phyloP scores from a whole-genome alignment of 2,888 invertebrate species.

The Theretra japonica region DNA sequence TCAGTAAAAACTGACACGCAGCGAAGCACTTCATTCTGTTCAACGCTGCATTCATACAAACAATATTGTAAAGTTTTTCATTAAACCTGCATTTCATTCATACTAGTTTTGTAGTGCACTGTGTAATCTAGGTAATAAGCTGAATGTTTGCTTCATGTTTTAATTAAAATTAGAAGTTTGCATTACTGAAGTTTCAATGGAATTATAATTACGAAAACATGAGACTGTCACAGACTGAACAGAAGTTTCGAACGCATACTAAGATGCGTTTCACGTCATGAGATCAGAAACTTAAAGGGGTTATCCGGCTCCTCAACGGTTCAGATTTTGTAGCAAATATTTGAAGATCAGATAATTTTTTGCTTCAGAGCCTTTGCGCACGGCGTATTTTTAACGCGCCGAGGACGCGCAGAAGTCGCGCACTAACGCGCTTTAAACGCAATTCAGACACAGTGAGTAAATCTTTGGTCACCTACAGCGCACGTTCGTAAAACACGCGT shows the following conservation, averaged over 20 bases:
- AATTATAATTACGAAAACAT: not conserved
- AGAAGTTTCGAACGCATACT: not conserved
- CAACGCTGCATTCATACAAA: not conserved
- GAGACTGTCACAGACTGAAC: not conserved
- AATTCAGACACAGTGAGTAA: too few relatives aligned
- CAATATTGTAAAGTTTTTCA: not conserved
- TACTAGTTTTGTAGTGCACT: slow-evolving; percentile 1
- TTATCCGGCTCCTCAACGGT: too few relatives aligned
- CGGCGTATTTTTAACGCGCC: too few relatives aligned
- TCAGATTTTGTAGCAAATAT: too few relatives aligned
- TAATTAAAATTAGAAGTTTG: not conserved
- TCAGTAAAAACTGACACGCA: not conserved
- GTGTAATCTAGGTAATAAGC: not conserved
- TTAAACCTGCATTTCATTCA: slow-evolving; percentile 18
- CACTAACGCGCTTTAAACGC: too few relatives aligned
- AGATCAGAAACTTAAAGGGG: not conserved
- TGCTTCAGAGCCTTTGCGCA: too few relatives aligned
- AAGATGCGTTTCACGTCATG: not conserved
- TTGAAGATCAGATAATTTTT: too few relatives aligned
- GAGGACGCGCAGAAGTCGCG: too few relatives aligned
- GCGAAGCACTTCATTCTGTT: not conserved
- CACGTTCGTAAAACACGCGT: too few relatives aligned
- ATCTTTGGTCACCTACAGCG: too few relatives aligned
- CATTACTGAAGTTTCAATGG: not conserved
- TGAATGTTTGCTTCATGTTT: not conserved